Conservation (phyloP, 2,888 invertebrate species). For the Melinopterus prodromus region DNA sequence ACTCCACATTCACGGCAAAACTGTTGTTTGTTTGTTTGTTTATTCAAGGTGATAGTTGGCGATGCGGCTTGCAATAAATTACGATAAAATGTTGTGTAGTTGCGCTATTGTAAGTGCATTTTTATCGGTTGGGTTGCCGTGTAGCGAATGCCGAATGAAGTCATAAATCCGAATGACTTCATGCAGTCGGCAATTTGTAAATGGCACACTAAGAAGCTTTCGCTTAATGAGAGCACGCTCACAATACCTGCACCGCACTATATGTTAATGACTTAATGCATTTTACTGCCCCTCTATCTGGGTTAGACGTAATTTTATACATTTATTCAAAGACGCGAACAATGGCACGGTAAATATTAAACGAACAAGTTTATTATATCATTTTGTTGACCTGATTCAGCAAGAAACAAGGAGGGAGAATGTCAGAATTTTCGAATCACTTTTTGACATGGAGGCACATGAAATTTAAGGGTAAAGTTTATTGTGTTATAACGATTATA, state of each 20-base stretch:
- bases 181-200: not conserved
- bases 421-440: too few relatives aligned
- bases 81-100: not conserved
- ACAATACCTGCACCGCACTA: not conserved
- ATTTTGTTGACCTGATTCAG: not conserved
- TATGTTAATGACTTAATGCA: slow-evolving; percentile 4
- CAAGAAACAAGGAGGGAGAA: not conserved
- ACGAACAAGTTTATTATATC: not conserved
- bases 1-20: not conserved
- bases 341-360: not conserved
- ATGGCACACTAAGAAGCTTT: slow-evolving; percentile 4
- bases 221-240: not conserved
- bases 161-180: not conserved
- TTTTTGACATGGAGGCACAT: too few relatives aligned
- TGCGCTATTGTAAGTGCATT: slow-evolving; percentile 4
- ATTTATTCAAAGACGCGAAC: not conserved
- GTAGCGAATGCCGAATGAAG: slow-evolving; percentile 4
- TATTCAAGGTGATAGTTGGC: not conserved
- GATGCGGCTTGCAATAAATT: not conserved
- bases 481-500: too few relatives aligned
- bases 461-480: too few relatives aligned
- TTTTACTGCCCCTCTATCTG: not conserved
- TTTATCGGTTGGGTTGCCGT: not conserved
- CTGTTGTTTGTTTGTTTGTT: not conserved
- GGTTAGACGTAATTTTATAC: slow-evolving; percentile 4